phyloP scores from a whole-genome alignment of 2,797 vertebrate species.

The Acomys russatus region DNA sequence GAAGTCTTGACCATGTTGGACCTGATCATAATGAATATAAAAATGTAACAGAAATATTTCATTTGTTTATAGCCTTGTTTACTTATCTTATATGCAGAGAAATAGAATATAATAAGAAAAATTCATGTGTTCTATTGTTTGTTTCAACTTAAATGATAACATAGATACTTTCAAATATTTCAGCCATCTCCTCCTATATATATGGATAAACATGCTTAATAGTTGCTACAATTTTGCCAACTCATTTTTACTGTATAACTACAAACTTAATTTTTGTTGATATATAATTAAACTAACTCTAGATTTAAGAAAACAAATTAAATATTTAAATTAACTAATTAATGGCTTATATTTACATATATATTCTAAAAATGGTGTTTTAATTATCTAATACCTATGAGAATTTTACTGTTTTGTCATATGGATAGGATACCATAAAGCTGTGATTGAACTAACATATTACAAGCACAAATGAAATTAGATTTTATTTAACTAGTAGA shows the following conservation, averaged over 20 bases:
- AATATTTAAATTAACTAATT: not conserved
- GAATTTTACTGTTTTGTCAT: not conserved
- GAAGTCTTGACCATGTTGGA: not conserved
- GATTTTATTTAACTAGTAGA: conserved; percentile 37
- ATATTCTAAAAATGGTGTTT: not conserved
- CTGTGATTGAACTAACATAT: conserved; percentile 42
- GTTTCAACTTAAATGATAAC: not conserved
- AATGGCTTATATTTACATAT: not conserved
- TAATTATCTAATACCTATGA: not conserved
- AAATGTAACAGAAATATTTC: not conserved
- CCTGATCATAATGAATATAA: not conserved
- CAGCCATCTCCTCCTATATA: not conserved
- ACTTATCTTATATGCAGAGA: not conserved
- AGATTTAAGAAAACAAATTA: not conserved
- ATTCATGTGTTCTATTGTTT: not conserved
- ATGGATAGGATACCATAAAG: not conserved
- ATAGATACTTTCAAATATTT: not conserved
- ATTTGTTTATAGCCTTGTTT: not conserved
- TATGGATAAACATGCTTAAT: not conserved
- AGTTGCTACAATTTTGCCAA: not conserved
- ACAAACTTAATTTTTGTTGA: not conserved
- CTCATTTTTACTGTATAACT: not conserved
- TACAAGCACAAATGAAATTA: conserved; percentile 40
- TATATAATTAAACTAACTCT: not conserved
- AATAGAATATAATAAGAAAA: not conserved